Evolutionary conservation across 2,797 vertebrate genomes (phyloP), one percentile per base, ranked within the genome.

Genomic region (Pangasius sanitwongsei): DNA sequence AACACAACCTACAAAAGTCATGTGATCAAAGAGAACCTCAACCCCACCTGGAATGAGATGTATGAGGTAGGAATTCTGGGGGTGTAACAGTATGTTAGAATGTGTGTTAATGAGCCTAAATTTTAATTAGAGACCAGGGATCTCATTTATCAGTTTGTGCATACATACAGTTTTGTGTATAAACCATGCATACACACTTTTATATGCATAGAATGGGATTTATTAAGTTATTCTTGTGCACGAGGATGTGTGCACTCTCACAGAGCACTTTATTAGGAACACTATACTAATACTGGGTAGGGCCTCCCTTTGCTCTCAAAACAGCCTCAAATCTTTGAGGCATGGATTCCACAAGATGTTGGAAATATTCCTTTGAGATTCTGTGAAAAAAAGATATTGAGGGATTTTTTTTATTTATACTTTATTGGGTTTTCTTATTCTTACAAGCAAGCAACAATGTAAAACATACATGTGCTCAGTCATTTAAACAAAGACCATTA

Each of bases 41-140:
- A 97, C 93, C 99, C 99, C 57, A 93, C 94, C 61, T 99, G 99
- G 99, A 98, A 99, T 0, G 98, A 99, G 94, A 96, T 98, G 83
- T 99, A 97, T 93, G 98, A 99, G 98, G 98, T 99, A 92, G 89
- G 82, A 48, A 85, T 85, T 15, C 0, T 44, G 1, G 28, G 11
- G 13, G 15, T n/a, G 5, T 65, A 67, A 44, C 59, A 16, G 41
- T 84, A 53, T 53, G 1, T 20, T n/a, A 53, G 16, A 84, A 84
- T 50, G 44, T 31, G 18, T 67, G 20, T 50, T 84, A 20, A 34
- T 84, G 4, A 67, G 59, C 13, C 1, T 53, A 50, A 44, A 31
- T 83, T 65, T 50, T 61, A 6, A 48, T 41, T 65, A 1, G 13
- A 65, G 59, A n/a, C 25, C 5, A 31, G 12, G 34, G 6, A 11